Base-by-base conservation (phyloP, 2,888 invertebrate genomes). In the Idaea straminata region DNA sequence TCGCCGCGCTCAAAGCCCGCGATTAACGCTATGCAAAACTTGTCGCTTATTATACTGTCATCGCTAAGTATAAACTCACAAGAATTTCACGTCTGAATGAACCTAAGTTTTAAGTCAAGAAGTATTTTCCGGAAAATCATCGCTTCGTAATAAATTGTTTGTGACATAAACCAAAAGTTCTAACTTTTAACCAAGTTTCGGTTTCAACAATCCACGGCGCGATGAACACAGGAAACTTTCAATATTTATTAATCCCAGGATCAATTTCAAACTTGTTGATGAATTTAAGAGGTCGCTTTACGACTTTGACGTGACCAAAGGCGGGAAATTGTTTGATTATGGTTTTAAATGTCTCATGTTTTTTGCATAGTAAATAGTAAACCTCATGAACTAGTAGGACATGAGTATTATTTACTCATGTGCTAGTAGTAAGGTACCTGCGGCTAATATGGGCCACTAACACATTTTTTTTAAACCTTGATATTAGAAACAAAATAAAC, bases 81-180 rank as follows among this genome's bases (percentile, higher is more conserved):
- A 13, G 3, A 47, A 47, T 47, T 47, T 47, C 47, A 47, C 47
- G 47, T 10, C 47, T 47, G 47, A 47, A 47, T 7, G 47, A 47
- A 47, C 47, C 47, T 47, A 47, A 47, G 47, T 47, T 47, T 7
- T 47, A 47, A 47, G 47, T 47, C 47, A 47, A 47, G 47, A 47
- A 47, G 13, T 47, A 47, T 47, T 47, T 47, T 47, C 47, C 47
- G 47, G 10, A 47, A 47, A 47, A 13, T 47, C 47, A 47, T 47
- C 47, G 10, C 7, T 13, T 47, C 13, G 13, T 47, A 10, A 47
- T 47, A 47, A 47, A 47, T 47, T 47, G 47, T 47, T 47, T 47
- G 47, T 47, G 47, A 47, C 47, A 47, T 47, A 47, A 47, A 47
- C 47, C 47, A 47, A 47, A 47, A 47, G 47, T 47, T 47, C 47